Evolutionary conservation across 2,113 vertebrate genomes (phyloP), one percentile per base, ranked within the genome.

Genomic region (Pseudorectes ferrugineus): DNA sequence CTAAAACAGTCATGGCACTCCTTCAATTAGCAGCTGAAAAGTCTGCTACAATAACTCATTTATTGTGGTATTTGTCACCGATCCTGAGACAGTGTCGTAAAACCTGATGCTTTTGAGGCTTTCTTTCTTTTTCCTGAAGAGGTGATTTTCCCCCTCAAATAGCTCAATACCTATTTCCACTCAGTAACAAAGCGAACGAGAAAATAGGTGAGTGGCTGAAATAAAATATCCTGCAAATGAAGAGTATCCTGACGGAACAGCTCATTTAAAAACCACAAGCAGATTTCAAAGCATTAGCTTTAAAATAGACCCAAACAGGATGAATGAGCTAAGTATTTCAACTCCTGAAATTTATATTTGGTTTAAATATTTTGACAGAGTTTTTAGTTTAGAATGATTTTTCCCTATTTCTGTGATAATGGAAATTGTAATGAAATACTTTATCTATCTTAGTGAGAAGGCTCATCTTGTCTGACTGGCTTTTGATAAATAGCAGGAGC

Each of bases 301-400:
- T 71, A 83, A 94, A 92, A 72, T 43, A 91, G 66, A 83, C 38
- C 38, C 36, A 54, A 63, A 35, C 5, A 63, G 16, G 40, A 93
- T 42, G 58, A 92, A 95, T 54, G 51, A 86, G 45, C 42, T 91
- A 88, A 87, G 83, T 92, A 85, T 68, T 93, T 96, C 38, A 83
- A 35, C 29, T 67, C 15, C 54, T 62, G 26, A 23, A 78, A 86
- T 91, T 82, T 93, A 36, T 83, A 85, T 72, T 49, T 90, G 24
- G 49, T 91, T 95, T 63, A 95, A 95, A 95, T 95, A 95, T 87
- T 96, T 94, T 95, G 85, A 92, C 80, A 88, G 24, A 59, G n/a
- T 79, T 91, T 92, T 87, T 67, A 73, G 67, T 79, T 92, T 70
- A 71, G 75, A 86, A 89, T 38, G 22, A 68, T 57, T 93, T 77